phyloP scores from a whole-genome alignment of 2,113 vertebrate species.

The Gavialis gangeticus region DNA sequence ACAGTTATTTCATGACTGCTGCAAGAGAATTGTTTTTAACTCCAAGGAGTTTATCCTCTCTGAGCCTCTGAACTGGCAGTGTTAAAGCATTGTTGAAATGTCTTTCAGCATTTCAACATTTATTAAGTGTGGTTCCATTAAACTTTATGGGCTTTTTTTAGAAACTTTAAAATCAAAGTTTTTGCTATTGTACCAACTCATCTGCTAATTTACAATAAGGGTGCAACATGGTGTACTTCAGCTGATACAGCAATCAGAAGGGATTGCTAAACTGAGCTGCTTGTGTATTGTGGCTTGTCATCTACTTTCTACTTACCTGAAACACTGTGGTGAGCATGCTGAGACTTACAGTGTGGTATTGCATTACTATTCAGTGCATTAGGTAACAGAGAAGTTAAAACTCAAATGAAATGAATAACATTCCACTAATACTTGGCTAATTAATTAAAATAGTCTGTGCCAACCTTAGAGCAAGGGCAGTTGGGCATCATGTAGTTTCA shows the following conservation, averaged over 20 bases:
- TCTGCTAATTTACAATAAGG: background rate
- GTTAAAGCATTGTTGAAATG: background rate
- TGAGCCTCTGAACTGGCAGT: background rate
- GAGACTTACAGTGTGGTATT: background rate
- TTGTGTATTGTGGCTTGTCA: background rate
- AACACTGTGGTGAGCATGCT: background rate
- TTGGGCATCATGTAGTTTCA: background rate
- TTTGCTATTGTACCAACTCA: background rate
- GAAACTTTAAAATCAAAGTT: background rate
- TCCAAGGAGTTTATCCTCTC: background rate
- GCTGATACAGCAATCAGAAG: background rate
- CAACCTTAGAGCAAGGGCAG: background rate
- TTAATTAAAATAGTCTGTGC: background rate
- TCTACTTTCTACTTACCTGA: background rate
- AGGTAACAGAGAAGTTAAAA: background rate
- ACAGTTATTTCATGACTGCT: background rate
- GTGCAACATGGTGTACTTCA: background rate
- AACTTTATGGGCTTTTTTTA: background rate
- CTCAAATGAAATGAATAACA: background rate
- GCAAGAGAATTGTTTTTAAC: background rate
- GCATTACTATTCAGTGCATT: background rate
- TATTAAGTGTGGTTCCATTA: background rate
- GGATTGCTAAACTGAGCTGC: background rate
- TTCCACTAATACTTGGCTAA: background rate
- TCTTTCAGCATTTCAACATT: background rate